Conservation (phyloP, 2,888 invertebrate genomes). For the Mythimna loreyi region DNA sequence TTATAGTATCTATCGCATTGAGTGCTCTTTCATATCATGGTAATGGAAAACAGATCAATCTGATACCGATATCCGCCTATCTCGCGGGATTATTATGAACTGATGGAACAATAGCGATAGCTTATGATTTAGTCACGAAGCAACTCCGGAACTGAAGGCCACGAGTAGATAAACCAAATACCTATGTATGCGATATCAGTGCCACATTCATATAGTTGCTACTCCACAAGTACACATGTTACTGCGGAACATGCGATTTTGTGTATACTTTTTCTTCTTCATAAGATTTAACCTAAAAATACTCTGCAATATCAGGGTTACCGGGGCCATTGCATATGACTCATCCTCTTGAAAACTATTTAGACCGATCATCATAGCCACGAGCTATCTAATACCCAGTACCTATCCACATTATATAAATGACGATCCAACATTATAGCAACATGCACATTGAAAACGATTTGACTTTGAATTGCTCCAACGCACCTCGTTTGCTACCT, state of each 20-base stretch:
- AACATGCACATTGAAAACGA: constrained; percentile 40
- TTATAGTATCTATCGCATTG: constrained; percentile 1
- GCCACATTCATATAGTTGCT: constrained; percentile 12
- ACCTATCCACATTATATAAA: background rate
- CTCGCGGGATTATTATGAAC: constrained; percentile 67
- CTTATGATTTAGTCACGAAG: constrained; percentile 73
- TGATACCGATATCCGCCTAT: constrained; percentile 66
- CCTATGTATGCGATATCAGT: constrained; percentile 22
- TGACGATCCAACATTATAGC: constrained; percentile 7
- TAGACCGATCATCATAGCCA: too few relatives aligned
- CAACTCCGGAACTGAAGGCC: constrained; percentile 54
- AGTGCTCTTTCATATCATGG: constrained; percentile 14
- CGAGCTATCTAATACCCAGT: background rate
- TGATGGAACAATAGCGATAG: constrained; percentile 62
- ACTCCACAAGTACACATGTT: constrained; percentile 3
- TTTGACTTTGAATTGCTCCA: constrained; percentile 53
- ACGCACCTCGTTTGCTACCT: constrained; percentile 52
- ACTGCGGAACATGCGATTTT: background rate
- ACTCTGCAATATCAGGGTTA: background rate
- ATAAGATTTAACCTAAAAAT: background rate
- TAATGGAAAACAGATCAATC: constrained; percentile 47
- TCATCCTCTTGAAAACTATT: background rate
- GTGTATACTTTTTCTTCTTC: background rate
- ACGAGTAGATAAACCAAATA: constrained; percentile 47
- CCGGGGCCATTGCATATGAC: background rate